These are phyloP conservation scores for Ivindomyrus marchei DNA, from an alignment of 2,113 vertebrate species.

Conservation along the genomic window DNA sequence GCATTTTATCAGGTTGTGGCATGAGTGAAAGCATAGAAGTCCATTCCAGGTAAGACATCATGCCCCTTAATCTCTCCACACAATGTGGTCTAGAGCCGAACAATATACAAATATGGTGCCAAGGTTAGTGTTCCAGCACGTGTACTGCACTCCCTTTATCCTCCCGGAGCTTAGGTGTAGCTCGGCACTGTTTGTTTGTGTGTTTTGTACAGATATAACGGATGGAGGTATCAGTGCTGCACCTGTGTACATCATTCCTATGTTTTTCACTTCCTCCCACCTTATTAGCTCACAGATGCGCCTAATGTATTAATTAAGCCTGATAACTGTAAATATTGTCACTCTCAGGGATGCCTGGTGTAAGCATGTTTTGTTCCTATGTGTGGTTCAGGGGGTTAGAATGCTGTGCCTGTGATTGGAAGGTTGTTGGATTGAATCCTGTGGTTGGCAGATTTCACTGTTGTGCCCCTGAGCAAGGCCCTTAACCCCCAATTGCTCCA, in stretches of 20 bases:
- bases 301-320: not conserved
- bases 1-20: not conserved
- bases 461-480: not conserved
- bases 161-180: not conserved
- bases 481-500: not conserved
- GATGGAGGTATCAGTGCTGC: constrained; percentile 6
- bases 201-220: not conserved
- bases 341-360: not conserved
- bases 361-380: not conserved
- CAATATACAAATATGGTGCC: not conserved
- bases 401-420: not conserved
- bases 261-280: not conserved
- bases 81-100: not conserved
- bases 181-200: not conserved
- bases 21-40: not conserved
- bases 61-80: not conserved
- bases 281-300: not conserved
- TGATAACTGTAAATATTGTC: not conserved
- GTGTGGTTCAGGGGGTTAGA: not conserved
- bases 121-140: not conserved
- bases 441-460: not conserved
- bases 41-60: not conserved
- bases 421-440: not conserved
- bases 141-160: not conserved
- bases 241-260: not conserved